Conservation (phyloP, 2,113 vertebrate species). For the Pollimyrus isidori region DNA sequence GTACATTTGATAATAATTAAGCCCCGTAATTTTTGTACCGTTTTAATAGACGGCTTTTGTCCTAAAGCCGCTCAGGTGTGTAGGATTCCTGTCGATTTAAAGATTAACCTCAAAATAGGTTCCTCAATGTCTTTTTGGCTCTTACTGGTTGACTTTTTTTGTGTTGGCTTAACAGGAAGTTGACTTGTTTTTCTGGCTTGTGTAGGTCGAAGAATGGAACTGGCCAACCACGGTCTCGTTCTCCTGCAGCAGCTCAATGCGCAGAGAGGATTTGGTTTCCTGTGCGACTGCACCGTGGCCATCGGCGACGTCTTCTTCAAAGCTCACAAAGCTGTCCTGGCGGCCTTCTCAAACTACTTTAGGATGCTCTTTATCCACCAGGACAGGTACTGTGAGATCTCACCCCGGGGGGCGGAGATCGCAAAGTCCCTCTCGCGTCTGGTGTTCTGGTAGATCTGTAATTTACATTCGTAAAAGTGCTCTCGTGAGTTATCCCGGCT, state of each 20-base stretch:
- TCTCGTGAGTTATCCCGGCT: neutral
- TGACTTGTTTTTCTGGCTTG: neutral
- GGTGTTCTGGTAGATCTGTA: neutral
- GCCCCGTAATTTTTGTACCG: neutral
- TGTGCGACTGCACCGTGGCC: slow-evolving; percentile 83
- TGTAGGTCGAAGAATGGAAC: slow-evolving; percentile 68
- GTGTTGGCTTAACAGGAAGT: slow-evolving; percentile 8
- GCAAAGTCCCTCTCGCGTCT: neutral
- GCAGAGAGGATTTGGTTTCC: slow-evolving; percentile 80
- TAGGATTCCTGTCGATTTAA: neutral
- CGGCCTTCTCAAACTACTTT: slow-evolving; percentile 85
- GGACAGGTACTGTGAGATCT: slow-evolving; percentile 66
- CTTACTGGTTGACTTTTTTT: neutral
- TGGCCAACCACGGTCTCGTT: slow-evolving; percentile 84
- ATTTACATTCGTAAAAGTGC: neutral
- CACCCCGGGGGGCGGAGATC: neutral
- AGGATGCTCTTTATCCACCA: slow-evolving; percentile 86
- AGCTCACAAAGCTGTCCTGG: slow-evolving; percentile 81
- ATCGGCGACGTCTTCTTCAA: slow-evolving; percentile 87
- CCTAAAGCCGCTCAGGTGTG: neutral
- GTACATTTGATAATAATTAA: neutral
- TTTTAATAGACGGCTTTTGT: neutral
- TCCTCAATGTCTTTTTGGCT: neutral
- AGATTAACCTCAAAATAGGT: neutral
- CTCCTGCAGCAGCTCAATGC: slow-evolving; percentile 81